These are phyloP conservation scores for Hystrix brachyura DNA, from an alignment of 2,113 vertebrate genomes.

Conservation along the genomic window DNA sequence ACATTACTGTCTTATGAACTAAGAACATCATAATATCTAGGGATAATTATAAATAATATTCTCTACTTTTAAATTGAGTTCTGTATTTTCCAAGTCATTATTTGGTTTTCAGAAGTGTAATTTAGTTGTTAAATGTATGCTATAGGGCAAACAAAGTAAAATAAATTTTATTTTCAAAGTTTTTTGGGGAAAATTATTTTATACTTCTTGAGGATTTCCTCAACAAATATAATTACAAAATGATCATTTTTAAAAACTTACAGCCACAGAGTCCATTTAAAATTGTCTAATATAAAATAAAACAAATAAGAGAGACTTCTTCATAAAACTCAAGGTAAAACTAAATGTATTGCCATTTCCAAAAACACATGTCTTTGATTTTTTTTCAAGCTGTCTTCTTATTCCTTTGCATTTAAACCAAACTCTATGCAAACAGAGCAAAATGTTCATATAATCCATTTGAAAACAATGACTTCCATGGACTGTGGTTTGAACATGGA, in stretches of 20 bases:
- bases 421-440: not conserved
- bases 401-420: not conserved
- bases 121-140: not conserved
- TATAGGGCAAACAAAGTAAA: not conserved
- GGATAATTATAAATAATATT: not conserved
- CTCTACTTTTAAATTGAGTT: not conserved
- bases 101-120: not conserved
- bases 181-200: not conserved
- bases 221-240: not conserved
- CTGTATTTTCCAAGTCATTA: not conserved
- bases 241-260: not conserved
- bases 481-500: not conserved
- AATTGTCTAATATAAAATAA: not conserved
- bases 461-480: slow-evolving; percentile 4
- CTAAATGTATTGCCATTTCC: not conserved
- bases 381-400: not conserved
- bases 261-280: not conserved
- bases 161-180: not conserved
- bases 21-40: not conserved
- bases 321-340: not conserved
- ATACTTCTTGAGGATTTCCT: not conserved
- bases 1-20: not conserved
- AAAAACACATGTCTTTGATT: not conserved
- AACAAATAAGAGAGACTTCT: not conserved
- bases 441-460: not conserved